phyloP scores from a whole-genome alignment of 1,140 invertebrate genomes.

The Diuraphis noxia region DNA sequence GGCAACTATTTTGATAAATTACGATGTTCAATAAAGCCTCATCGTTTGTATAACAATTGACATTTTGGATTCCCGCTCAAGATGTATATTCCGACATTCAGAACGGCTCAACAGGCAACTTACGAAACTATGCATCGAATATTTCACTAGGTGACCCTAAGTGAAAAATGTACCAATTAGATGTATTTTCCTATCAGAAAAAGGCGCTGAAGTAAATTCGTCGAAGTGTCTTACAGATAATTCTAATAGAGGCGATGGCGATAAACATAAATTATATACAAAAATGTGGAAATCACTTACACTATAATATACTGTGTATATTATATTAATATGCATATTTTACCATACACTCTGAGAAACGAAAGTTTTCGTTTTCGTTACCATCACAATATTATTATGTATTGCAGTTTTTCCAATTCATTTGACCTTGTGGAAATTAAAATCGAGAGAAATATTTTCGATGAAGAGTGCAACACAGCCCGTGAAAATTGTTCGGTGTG shows the following conservation, averaged over 20 bases:
- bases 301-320: too few species aligned
- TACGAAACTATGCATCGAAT: not conserved
- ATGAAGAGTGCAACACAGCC: not conserved
- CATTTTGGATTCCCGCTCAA: not conserved
- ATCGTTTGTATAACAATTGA: constrained; percentile 22
- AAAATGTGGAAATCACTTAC: too few species aligned
- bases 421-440: too few species aligned
- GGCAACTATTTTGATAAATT: constrained; percentile 24
- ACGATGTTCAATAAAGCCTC: not conserved
- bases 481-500: not conserved
- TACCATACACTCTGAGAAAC: not conserved
- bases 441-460: not conserved
- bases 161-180: too few species aligned
- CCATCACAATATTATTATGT: too few species aligned
- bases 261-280: too few species aligned
- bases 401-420: too few species aligned
- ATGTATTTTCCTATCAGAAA: too few species aligned
- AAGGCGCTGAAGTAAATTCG: too few species aligned
- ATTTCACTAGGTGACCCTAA: too few species aligned
- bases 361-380: not conserved
- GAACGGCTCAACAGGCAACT: not conserved
- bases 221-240: too few species aligned
- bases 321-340: not conserved
- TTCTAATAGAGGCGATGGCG: too few species aligned
- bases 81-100: not conserved